These are phyloP conservation scores for Aplysia californica DNA, from an alignment of 1,140 invertebrate species.

Conservation along the genomic window DNA sequence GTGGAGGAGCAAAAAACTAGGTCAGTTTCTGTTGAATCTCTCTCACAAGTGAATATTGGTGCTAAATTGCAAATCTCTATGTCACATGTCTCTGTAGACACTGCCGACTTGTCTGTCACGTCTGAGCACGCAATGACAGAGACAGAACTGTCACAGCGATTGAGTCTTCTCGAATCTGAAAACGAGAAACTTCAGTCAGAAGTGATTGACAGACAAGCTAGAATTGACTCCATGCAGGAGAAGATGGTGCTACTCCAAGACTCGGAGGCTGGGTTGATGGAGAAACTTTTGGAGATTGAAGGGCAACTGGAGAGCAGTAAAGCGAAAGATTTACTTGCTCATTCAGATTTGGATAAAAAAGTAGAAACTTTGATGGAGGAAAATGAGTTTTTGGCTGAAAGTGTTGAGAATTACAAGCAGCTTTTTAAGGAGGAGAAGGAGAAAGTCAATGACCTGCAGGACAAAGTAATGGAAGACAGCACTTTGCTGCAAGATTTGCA, in stretches of 20 bases:
- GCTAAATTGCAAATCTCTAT: background rate
- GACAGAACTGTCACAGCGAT: background rate
- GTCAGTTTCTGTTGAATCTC: background rate
- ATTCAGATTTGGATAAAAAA: slow-evolving; percentile 26
- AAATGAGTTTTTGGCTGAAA: slow-evolving; percentile 32
- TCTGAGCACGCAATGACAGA: background rate
- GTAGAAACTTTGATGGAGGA: slow-evolving; percentile 20
- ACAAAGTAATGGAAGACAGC: slow-evolving; percentile 1
- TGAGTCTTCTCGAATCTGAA: too few relatives aligned
- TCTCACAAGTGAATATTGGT: background rate
- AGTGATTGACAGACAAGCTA: slow-evolving; percentile 12
- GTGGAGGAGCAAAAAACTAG: background rate
- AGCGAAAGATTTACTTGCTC: background rate
- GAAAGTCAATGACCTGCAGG: slow-evolving; percentile 25
- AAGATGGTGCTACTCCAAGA: slow-evolving; percentile 54
- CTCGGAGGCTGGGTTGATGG: slow-evolving; percentile 60
- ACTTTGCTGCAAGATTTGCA: slow-evolving; percentile 17
- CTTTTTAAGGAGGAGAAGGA: slow-evolving; percentile 30
- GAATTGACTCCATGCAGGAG: slow-evolving; percentile 40
- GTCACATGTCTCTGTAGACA: too few relatives aligned
- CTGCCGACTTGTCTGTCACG: background rate
- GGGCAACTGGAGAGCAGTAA: slow-evolving; percentile 28
- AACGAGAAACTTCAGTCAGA: background rate
- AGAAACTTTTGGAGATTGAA: slow-evolving; percentile 58
- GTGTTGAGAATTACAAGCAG: slow-evolving; percentile 24